Base-by-base conservation (phyloP, 2,113 vertebrate species). In the Amphilophus citrinellus region DNA sequence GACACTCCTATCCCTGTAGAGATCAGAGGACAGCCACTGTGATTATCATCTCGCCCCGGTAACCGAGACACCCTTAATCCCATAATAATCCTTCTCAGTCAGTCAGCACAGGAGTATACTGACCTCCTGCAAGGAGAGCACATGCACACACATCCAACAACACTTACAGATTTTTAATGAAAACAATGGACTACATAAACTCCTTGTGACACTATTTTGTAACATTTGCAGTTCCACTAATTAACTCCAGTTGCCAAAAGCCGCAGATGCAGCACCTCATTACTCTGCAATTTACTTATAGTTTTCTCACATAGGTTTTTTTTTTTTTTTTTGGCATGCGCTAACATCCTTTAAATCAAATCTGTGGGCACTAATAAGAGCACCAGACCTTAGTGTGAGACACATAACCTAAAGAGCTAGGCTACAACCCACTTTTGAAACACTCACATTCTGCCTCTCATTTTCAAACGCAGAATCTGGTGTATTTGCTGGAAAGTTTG, bases 61-160 rank as follows among this genome's bases (percentile, higher is more conserved):
- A 94, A 94, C 92, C 66, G 75, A 94, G 92, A 94, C 93, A 89
- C 90, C 85, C 76, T 24, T 94, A 95, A 94, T 95, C 93, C 94
- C 89, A 94, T 93, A 93, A 94, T 94, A 93, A 94, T 95, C 91
- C 91, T 56, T 90, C 86, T 81, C 87, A 86, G 90, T 86, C 88
- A 90, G 80, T 86, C 91, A 91, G 84, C 88, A 30, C 88, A 85
- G 83, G 65, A 92, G 91, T 86, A 77, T 85, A 82, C 84, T 91
- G 90, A 95, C 91, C 94, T 91, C 92, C 86, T 89, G 84, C 88
- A 85, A 84, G 76, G 79, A 82, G 84, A 87, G 83, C 83, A 77
- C 47, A 77, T 18, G 53, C 62, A 35, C 66, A 82, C 42, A 78
- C 58, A 81, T 50, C 68, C 5, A 83, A 2, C 6, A 44, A 27